Conservation (phyloP, 1,140 invertebrate species). For the Sycobia sp. region DNA sequence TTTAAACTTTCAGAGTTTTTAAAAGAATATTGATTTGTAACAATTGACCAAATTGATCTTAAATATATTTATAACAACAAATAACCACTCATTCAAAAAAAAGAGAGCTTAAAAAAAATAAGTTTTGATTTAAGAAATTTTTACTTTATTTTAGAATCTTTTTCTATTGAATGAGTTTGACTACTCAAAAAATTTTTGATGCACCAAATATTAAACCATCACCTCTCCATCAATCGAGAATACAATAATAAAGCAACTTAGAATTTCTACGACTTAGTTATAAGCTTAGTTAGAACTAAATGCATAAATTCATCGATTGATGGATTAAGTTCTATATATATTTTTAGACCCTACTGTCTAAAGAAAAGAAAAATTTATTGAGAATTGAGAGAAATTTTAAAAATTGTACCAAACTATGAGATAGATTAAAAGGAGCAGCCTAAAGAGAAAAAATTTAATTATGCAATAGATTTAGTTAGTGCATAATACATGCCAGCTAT, state of each 20-base stretch:
- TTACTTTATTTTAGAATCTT: too few relatives aligned
- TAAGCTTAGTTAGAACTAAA: constrained; percentile 14
- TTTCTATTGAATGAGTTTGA: too few relatives aligned
- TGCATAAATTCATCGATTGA: constrained; percentile 32
- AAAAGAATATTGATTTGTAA: too few relatives aligned
- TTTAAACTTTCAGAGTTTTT: too few relatives aligned
- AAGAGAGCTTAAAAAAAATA: too few relatives aligned
- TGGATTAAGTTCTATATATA: constrained; percentile 23
- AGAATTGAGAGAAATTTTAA: constrained; percentile 19
- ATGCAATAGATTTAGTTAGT: constrained; percentile 51
- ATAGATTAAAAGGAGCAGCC: constrained; percentile 34
- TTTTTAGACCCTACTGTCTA: constrained; percentile 10
- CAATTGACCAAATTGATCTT: too few relatives aligned
- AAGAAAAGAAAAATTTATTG: neutral
- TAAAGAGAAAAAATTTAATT: constrained; percentile 40
- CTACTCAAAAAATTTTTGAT: too few relatives aligned
- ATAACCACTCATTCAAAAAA: too few relatives aligned
- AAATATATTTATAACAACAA: too few relatives aligned
- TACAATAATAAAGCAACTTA: constrained; percentile 10
- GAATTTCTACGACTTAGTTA: constrained; percentile 38
- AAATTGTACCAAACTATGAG: constrained; percentile 27
- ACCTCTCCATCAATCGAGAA: constrained; percentile 35
- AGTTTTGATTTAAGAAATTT: too few relatives aligned
- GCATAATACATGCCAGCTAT: constrained; percentile 57
- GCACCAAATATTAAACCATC: constrained; percentile 27